Conservation (phyloP, 2,888 invertebrate species). For the Lasioglossum calceatum region DNA sequence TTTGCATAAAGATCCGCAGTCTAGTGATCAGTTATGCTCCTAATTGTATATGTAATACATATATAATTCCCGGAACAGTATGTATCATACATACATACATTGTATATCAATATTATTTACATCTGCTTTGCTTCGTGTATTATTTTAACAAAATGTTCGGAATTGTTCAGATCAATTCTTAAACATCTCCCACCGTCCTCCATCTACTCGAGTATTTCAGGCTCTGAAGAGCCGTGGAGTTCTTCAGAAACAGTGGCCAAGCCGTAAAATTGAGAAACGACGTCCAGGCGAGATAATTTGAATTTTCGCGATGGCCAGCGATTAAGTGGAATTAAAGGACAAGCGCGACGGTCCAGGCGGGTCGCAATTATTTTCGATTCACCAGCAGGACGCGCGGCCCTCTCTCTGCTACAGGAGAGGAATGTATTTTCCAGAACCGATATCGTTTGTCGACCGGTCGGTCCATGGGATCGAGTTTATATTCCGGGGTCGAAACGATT, state of each 20-base stretch:
- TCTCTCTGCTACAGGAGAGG: background rate
- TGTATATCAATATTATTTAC: no score
- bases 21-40: no score
- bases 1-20: no score
- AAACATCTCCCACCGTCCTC: background rate
- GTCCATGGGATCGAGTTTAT: slow-evolving; percentile 1
- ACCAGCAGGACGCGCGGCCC: background rate
- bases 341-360: background rate
- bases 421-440: background rate
- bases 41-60: no score
- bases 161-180: no score
- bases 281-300: background rate
- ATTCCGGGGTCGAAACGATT: background rate
- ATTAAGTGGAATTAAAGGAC: slow-evolving; percentile 9
- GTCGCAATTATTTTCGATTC: slow-evolving; percentile 11
- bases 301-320: background rate
- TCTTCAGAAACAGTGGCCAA: background rate
- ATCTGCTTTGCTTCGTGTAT: no score
- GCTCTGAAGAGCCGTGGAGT: background rate
- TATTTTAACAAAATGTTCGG: background rate
- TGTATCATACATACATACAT: no score
- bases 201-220: background rate
- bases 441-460: background rate
- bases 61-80: no score
- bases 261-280: background rate